Percentiles rank a stretch among this genome's conserved stretches.
Evolutionary conservation across 2,113 vertebrate species (phyloP).

Genomic region (Peromyscus polionotus): DNA sequence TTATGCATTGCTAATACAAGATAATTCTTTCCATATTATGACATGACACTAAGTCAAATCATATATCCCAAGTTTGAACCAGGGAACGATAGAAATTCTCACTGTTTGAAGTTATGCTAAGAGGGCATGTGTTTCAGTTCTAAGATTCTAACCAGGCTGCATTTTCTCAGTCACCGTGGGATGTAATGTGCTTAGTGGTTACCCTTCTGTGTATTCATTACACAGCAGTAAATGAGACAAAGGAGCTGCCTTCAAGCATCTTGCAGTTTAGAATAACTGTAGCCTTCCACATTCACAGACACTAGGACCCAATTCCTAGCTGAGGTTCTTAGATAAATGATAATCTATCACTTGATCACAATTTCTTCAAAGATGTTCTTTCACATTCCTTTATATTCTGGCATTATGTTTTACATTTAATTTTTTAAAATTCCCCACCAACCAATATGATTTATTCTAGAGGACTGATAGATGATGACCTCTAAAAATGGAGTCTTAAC

Average conservation of each 20-base stretch:
- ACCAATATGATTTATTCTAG: no score
- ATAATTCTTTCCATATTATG: neutral
- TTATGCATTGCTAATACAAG: neutral
- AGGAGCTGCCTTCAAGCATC: neutral
- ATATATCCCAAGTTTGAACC: neutral
- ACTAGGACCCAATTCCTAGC: neutral
- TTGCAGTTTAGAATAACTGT: neutral
- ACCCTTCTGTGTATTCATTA: neutral
- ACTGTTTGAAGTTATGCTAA: neutral
- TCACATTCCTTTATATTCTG: neutral
- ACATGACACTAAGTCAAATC: neutral
- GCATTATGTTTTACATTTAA: neutral
- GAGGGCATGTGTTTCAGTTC: neutral
- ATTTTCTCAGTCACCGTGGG: neutral
- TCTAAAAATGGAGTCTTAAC: no score
- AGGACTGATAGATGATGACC: no score
- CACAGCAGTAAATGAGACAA: neutral
- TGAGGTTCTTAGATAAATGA: neutral
- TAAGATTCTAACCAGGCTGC: neutral
- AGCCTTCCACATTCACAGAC: neutral
- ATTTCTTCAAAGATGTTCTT: neutral
- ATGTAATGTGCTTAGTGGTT: neutral
- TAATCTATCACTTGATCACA: slow-evolving; percentile 11
- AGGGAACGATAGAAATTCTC: neutral
- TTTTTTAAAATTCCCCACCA: no score